Evolutionary conservation across 2,113 vertebrate species (phyloP).

Genomic region (Agapornis roseicollis): DNA sequence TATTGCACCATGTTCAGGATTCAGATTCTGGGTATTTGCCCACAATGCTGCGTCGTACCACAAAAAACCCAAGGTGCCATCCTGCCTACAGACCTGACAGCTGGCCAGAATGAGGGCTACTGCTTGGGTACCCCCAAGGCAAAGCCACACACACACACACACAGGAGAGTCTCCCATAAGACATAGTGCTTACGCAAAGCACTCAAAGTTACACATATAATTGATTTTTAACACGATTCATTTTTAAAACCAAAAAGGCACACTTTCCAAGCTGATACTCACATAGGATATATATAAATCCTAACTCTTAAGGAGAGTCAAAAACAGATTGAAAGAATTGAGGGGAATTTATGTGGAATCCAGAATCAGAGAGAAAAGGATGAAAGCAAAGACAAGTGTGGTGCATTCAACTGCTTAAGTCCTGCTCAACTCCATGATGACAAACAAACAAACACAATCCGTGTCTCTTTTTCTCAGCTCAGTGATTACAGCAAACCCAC

Average conservation of each 20-base stretch:
- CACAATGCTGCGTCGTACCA: not conserved
- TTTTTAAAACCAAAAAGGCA: constrained; percentile 57
- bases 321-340: constrained; percentile 57
- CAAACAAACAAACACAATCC: constrained; percentile 73
- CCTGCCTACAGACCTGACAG: constrained; percentile 21
- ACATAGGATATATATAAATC: constrained; percentile 33
- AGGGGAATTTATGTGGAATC: constrained; percentile 38
- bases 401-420: constrained; percentile 34
- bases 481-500: constrained; percentile 79
- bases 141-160: not conserved
- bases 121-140: not conserved
- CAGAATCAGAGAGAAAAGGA: constrained; percentile 29
- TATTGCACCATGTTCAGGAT: not conserved
- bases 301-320: constrained; percentile 49
- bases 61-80: not conserved
- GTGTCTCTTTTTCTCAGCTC: constrained; percentile 66
- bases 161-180: not conserved
- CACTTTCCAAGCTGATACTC: constrained; percentile 54
- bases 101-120: not conserved
- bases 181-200: not conserved
- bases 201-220: not conserved
- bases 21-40: not conserved
- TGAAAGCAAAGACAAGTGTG: constrained; percentile 16
- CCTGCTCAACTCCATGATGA: constrained; percentile 65
- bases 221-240: constrained; percentile 38